These are phyloP conservation scores for Fratercula arctica DNA, from an alignment of 2,797 vertebrate genomes.

Conservation along the genomic window DNA sequence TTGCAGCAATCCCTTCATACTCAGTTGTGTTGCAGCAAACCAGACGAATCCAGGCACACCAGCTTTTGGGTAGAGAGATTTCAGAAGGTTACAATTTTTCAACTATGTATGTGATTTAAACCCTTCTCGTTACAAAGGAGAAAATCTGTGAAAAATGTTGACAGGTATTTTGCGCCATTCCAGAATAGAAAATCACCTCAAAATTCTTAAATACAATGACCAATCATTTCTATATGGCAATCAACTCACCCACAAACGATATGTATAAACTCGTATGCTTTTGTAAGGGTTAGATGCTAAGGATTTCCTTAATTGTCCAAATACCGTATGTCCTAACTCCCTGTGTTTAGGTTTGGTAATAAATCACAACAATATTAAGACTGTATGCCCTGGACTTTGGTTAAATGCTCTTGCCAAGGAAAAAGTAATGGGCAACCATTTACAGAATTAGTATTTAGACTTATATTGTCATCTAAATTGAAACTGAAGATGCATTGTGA, in stretches of 20 bases:
- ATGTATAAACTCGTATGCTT: neutral
- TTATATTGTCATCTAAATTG: conserved; percentile 32
- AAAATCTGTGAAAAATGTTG: fast-evolving
- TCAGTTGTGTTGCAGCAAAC: neutral
- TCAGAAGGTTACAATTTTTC: neutral
- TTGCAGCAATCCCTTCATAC: neutral
- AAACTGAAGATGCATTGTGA: conserved; percentile 55
- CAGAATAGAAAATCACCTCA: neutral
- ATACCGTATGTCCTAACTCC: neutral
- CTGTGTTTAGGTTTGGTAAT: neutral
- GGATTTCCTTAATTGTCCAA: conserved; percentile 37
- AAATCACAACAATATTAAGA: conserved; percentile 16
- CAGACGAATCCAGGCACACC: neutral
- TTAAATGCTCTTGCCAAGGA: conserved; percentile 32
- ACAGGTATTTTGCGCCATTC: neutral
- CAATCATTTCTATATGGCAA: neutral
- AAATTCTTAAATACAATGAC: neutral
- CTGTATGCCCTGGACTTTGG: neutral
- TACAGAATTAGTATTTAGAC: conserved; percentile 16
- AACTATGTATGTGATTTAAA: neutral
- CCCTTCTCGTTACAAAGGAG: neutral
- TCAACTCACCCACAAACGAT: neutral
- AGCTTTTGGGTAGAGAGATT: neutral
- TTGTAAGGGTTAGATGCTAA: neutral
- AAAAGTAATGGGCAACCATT: conserved; percentile 3